Percentiles rank a stretch among this genome's conserved stretches.
Evolutionary conservation across 35 echinoderm and acorn worm species (phyloP).

Genomic region (Holothuria glaberrima): DNA sequence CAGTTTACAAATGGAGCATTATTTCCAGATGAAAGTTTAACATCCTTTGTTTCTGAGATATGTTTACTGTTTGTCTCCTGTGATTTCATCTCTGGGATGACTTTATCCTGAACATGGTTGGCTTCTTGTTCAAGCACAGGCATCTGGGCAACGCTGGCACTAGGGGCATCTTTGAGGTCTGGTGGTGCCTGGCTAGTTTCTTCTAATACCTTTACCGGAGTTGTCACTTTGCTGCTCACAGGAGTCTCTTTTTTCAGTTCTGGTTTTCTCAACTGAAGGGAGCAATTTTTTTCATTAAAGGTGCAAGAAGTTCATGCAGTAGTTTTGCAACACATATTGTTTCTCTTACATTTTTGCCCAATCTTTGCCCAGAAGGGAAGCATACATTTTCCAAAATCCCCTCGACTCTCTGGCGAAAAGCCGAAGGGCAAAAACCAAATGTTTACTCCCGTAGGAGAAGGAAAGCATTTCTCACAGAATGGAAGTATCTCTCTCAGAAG

Average conservation of each 20-base stretch:
- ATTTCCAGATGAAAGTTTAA: not conserved
- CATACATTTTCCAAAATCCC: too few species aligned
- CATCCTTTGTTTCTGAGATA: not conserved
- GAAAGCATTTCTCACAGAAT: too few species aligned
- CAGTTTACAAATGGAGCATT: not conserved
- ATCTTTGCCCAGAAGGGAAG: too few species aligned
- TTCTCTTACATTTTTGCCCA: too few species aligned
- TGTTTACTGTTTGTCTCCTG: too few species aligned
- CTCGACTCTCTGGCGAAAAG: too few species aligned
- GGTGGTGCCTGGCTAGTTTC: not conserved
- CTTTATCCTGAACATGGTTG: constrained; percentile 25
- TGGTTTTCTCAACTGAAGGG: constrained; percentile 34
- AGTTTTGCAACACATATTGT: too few species aligned
- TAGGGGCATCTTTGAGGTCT: not conserved
- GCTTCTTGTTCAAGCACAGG: constrained; percentile 53
- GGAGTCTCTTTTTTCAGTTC: constrained; percentile 41
- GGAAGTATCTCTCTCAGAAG: too few species aligned
- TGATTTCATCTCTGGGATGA: not conserved
- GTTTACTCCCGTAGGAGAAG: too few species aligned
- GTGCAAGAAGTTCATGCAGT: too few species aligned
- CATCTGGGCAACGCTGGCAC: constrained; percentile 31
- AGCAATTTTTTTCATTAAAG: not conserved
- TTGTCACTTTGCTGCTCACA: not conserved
- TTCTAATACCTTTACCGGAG: not conserved
- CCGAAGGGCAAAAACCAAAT: too few species aligned